phyloP scores from a whole-genome alignment of 2,113 vertebrate species.

The Spea bombifrons region DNA sequence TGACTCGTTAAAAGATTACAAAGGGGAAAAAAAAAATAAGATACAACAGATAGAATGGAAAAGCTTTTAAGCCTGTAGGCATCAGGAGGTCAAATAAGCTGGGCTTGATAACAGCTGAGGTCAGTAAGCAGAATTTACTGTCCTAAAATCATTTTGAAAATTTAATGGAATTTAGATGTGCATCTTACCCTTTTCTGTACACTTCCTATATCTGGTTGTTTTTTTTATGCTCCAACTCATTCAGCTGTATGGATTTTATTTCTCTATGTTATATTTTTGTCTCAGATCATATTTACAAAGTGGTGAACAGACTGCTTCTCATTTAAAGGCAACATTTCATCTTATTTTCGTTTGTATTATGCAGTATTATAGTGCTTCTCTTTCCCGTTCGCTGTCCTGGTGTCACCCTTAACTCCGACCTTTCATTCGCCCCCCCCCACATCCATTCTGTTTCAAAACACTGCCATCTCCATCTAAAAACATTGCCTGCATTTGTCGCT shows the following conservation, averaged over 20 bases:
- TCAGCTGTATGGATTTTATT: slow-evolving; percentile 3
- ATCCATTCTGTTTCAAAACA: too few species aligned
- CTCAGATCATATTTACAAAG: background rate
- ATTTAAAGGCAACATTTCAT: background rate
- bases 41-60: slow-evolving; percentile 50
- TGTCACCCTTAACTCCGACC: too few species aligned
- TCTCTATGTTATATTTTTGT: background rate
- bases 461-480: too few species aligned
- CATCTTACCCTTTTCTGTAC: slow-evolving; percentile 36
- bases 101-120: slow-evolving; percentile 48
- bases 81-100: slow-evolving; percentile 52
- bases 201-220: slow-evolving; percentile 1
- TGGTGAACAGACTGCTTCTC: background rate
- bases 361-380: too few species aligned
- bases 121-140: slow-evolving; percentile 37
- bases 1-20: slow-evolving; percentile 57
- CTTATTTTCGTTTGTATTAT: too few species aligned
- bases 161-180: slow-evolving; percentile 35
- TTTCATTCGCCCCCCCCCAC: too few species aligned
- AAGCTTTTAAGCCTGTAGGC: slow-evolving; percentile 52
- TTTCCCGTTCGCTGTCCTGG: too few species aligned
- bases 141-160: slow-evolving; percentile 48
- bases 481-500: too few species aligned
- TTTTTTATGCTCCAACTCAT: too few species aligned
- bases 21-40: slow-evolving; percentile 50